These are phyloP conservation scores for Semaprochilodus insignis DNA, from an alignment of 2,797 vertebrate species.

Conservation along the genomic window DNA sequence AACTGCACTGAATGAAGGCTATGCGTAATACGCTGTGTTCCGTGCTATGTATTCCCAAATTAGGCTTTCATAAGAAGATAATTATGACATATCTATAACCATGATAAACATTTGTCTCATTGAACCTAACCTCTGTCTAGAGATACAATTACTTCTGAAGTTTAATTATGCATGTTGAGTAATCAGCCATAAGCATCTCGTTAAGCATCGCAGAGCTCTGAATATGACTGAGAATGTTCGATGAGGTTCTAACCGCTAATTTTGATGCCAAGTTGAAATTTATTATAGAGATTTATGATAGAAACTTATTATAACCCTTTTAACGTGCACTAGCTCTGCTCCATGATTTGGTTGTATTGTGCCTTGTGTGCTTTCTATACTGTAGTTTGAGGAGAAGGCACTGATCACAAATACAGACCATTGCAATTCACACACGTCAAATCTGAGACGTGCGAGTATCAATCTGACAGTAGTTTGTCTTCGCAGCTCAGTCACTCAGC, in stretches of 20 bases:
- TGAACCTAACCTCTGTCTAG: neutral
- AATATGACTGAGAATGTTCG: too few species aligned
- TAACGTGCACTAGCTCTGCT: too few species aligned
- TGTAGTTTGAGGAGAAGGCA: too few species aligned
- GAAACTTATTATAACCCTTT: too few species aligned
- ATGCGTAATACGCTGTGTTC: neutral
- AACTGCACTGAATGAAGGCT: neutral
- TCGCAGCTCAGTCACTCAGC: conserved; percentile 83
- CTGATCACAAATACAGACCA: too few species aligned
- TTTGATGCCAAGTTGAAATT: too few species aligned
- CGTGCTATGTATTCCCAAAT: neutral
- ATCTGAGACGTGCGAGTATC: neutral
- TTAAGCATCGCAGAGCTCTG: neutral
- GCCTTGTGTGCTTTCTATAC: too few species aligned
- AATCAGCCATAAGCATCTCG: neutral
- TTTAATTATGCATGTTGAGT: conserved; percentile 9
- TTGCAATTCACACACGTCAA: neutral
- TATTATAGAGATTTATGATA: too few species aligned
- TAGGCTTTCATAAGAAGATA: neutral
- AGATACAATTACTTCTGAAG: neutral
- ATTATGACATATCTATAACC: neutral
- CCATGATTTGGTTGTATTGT: too few species aligned
- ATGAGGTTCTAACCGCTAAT: too few species aligned
- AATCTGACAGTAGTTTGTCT: neutral
- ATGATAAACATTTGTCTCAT: neutral